Conservation (phyloP, 2,888 invertebrate genomes). For the Frankliniella fusca region DNA sequence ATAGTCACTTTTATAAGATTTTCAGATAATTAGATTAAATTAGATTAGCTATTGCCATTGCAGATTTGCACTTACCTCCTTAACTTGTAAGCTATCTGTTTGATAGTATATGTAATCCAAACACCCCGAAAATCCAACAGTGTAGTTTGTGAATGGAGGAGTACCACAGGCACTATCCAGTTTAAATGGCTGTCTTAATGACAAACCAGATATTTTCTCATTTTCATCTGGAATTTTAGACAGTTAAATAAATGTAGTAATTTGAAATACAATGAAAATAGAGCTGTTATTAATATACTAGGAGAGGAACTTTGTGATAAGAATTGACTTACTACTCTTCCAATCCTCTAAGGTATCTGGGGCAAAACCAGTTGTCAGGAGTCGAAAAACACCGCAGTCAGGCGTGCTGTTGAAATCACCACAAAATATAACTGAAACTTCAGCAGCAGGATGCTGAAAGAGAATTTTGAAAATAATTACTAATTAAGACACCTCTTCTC, state of each 20-base stretch:
- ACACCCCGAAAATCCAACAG: constrained; percentile 74
- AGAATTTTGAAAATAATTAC: constrained; percentile 28
- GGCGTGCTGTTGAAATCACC: constrained; percentile 93
- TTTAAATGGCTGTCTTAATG: constrained; percentile 59
- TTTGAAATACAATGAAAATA: constrained; percentile 27
- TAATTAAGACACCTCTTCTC: neutral
- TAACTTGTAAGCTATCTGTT: constrained; percentile 57
- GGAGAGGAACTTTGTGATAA: neutral
- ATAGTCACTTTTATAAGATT: constrained; percentile 30
- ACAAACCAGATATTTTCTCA: constrained; percentile 61
- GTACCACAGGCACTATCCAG: constrained; percentile 78
- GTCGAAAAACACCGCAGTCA: constrained; percentile 71
- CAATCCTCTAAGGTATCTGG: constrained; percentile 66
- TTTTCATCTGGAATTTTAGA: constrained; percentile 54
- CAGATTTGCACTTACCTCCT: constrained; percentile 43
- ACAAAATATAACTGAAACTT: constrained; percentile 69
- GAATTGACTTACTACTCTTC: constrained; percentile 63
- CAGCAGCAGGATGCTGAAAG: constrained; percentile 47
- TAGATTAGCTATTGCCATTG: neutral
- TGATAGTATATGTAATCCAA: constrained; percentile 91
- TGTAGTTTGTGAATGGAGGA: constrained; percentile 80
- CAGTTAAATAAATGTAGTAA: constrained; percentile 31
- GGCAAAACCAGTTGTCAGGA: constrained; percentile 67
- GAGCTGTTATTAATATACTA: neutral
- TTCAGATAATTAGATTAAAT: constrained; percentile 28